Base-by-base conservation (phyloP, 2,113 vertebrate genomes). In the Diadophis punctatus region DNA sequence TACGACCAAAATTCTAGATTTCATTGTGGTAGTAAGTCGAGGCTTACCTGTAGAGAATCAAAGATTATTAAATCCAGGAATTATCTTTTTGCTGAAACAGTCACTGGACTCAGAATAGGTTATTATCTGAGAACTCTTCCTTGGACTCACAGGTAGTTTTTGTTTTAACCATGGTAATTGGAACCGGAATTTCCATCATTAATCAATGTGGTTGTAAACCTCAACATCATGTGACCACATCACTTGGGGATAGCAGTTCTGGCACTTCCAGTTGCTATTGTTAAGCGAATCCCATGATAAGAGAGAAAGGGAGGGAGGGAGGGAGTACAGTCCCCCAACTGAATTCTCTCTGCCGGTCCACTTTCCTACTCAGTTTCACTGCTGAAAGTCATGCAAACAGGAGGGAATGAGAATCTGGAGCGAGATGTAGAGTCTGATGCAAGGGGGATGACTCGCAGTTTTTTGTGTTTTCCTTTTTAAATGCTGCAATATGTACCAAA, bases 401-500 rank as follows among this genome's bases (percentile, higher is more conserved):
- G 43, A 39, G 4, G 23, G 52, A 43, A 14, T 18, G 23, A 60
- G 90, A 60, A 25, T 3, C 4, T 63, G 23, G 8, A 48, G 20
- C 2, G 46, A 51, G 34, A n/a, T n/a, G 27, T 5, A 7, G n/a
- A 86, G 22, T 90, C 14, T 93, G 92, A 86, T 86, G 92, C 55
- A 93, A 90, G 60, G 14, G 68, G 68, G 56, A 90, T 90, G 92
- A 93, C 46, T 93, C 53, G 74, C 80, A 39, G 53, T 4, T 11
- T 23, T 88, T 63, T 46, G 30, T n/a, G 3, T 46, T 43, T 68
- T 60, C 53, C 55, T 86, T 84, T 48, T 56, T 46, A 30, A 86
- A 90, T 90, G 92, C n/a, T 90, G 92, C 88, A 93, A 93, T 93
- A 27, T 90, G 74, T 85, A 80, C 25, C 74, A 93, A 93, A 93